Conservation (phyloP, 2,797 vertebrate genomes). For the Ciconia nigra region DNA sequence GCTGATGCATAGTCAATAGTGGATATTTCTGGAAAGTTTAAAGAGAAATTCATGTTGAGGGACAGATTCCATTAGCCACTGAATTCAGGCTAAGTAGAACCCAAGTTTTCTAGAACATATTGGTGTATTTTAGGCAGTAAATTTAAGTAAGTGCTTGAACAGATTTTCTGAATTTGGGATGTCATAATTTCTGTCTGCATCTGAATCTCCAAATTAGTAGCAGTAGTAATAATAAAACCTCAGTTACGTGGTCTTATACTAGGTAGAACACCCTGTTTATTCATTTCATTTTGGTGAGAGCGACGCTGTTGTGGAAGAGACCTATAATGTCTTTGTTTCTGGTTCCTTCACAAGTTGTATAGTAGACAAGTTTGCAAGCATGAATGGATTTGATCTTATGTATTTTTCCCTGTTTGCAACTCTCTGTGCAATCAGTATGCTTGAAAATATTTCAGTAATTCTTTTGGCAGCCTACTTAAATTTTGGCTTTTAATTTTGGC, state of each 20-base stretch:
- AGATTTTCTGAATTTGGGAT: not conserved
- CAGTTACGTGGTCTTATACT: accelerated
- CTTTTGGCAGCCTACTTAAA: not conserved
- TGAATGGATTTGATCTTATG: not conserved
- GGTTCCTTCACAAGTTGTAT: not conserved
- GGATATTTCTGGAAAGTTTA: not conserved
- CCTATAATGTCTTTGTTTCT: not conserved
- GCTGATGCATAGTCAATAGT: not conserved
- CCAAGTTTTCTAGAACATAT: not conserved
- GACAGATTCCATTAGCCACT: not conserved
- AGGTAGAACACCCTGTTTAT: not conserved
- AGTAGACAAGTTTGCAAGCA: not conserved
- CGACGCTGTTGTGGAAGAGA: not conserved
- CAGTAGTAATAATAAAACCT: not conserved
- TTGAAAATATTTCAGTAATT: not conserved
- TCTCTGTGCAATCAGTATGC: not conserved
- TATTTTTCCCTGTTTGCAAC: not conserved
- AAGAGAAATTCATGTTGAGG: not conserved
- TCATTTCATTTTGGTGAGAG: not conserved
- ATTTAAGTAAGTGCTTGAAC: not conserved
- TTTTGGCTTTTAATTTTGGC: not conserved
- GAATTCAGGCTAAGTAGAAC: not conserved
- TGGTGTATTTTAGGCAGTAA: not conserved
- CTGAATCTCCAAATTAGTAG: not conserved
- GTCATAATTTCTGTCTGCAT: not conserved